Percentiles rank a stretch among this genome's conserved stretches.
Conservation (phyloP, 2,113 vertebrate species). For the Lepidothrix coronata region DNA sequence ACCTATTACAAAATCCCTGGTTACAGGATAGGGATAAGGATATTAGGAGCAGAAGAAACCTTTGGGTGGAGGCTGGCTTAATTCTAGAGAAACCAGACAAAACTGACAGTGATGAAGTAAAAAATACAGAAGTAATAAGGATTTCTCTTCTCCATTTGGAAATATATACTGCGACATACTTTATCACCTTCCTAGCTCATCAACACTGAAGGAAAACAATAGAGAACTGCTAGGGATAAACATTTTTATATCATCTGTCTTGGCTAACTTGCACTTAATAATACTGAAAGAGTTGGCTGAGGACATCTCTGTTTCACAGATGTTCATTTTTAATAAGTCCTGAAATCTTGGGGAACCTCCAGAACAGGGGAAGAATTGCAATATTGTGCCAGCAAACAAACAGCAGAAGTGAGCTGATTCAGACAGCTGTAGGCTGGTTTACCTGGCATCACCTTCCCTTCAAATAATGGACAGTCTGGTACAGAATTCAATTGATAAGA, state of each 20-base stretch:
- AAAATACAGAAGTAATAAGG: not conserved
- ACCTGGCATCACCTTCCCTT: not conserved
- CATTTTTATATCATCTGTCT: not conserved
- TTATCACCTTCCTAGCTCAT: constrained; percentile 16
- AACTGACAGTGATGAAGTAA: not conserved
- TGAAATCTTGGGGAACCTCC: not conserved
- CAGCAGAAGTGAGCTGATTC: not conserved
- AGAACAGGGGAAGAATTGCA: not conserved
- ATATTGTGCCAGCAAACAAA: not conserved
- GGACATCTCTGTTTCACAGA: constrained; percentile 26
- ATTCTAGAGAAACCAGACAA: not conserved
- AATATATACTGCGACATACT: not conserved
- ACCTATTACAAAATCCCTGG: not conserved
- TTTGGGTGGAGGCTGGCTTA: not conserved
- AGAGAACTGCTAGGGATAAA: not conserved
- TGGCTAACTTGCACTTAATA: not conserved
- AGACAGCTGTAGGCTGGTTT: not conserved
- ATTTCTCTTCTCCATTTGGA: constrained; percentile 1
- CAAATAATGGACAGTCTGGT: not conserved
- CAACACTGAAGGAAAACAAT: not conserved
- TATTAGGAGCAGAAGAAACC: not conserved
- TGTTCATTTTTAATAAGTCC: constrained; percentile 5
- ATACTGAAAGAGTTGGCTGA: not conserved
- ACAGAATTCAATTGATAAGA: not conserved
- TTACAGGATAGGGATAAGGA: not conserved